Evolutionary conservation across 2,888 invertebrate species (phyloP).

Genomic region (Cantharis flavilabris): DNA sequence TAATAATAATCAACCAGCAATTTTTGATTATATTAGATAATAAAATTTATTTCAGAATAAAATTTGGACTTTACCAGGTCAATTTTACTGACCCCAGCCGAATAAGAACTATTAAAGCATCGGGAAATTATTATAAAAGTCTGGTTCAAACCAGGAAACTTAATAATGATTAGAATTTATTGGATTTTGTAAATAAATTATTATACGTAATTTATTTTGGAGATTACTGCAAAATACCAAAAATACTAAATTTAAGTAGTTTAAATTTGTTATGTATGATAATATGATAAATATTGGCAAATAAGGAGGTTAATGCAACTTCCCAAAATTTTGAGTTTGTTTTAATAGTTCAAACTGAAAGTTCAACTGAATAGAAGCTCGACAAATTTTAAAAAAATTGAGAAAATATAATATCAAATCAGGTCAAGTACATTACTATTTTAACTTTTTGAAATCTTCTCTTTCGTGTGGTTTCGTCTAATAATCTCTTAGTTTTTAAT

Average conservation of each 20-base stretch:
- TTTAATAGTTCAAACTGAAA: too few relatives aligned
- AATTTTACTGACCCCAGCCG: slow-evolving; percentile 65
- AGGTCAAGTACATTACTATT: too few relatives aligned
- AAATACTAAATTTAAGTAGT: too few relatives aligned
- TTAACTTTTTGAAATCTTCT: too few relatives aligned
- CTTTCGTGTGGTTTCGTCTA: background rate
- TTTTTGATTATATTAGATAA: background rate
- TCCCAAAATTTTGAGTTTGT: too few relatives aligned
- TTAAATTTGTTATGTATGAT: too few relatives aligned
- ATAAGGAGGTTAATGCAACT: too few relatives aligned
- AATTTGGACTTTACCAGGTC: slow-evolving; percentile 72
- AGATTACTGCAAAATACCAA: too few relatives aligned
- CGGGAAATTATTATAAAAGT: slow-evolving; percentile 61
- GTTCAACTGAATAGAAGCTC: too few relatives aligned
- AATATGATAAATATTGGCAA: too few relatives aligned
- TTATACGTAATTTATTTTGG: background rate
- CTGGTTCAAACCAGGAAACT: slow-evolving; percentile 53
- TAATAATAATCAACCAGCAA: slow-evolving; percentile 54
- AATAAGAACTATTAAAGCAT: slow-evolving; percentile 66
- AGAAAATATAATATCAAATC: too few relatives aligned
- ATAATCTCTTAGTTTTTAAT: background rate
- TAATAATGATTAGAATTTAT: background rate
- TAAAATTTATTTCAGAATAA: slow-evolving; percentile 57
- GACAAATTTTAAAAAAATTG: too few relatives aligned
- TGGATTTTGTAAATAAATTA: background rate